Conservation (phyloP, 2,797 vertebrate genomes). For the Melanotaenia boesemani region DNA sequence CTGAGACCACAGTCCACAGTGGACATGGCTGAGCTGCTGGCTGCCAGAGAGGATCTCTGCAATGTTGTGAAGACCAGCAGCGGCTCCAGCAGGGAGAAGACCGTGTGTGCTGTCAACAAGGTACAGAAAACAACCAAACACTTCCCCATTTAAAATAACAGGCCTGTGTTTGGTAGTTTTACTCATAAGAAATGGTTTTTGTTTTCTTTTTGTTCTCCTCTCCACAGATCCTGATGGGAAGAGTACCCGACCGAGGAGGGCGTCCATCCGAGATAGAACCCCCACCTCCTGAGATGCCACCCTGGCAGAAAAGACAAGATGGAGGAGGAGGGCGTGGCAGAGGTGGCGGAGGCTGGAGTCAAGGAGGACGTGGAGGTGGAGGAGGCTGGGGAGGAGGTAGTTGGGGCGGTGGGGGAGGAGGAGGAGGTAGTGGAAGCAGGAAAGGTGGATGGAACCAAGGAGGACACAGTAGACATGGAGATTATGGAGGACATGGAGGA, state of each 20-base stretch:
- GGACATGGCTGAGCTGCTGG: constrained; percentile 88
- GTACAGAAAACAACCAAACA: constrained; percentile 61
- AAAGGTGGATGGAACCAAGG: constrained; percentile 80
- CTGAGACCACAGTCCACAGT: constrained; percentile 85
- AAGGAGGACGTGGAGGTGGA: constrained; percentile 51
- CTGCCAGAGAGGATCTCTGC: constrained; percentile 94
- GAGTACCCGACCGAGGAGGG: constrained; percentile 95
- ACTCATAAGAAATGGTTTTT: background rate
- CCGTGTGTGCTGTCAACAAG: constrained; percentile 93
- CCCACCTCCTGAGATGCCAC: constrained; percentile 94
- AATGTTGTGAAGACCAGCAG: constrained; percentile 95
- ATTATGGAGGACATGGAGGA: constrained; percentile 70
- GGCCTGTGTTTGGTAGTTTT: fast-evolving
- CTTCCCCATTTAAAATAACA: fast-evolving
- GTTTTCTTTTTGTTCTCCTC: background rate
- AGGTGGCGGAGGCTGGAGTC: constrained; percentile 71
- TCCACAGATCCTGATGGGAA: constrained; percentile 93
- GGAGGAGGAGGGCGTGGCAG: constrained; percentile 86
- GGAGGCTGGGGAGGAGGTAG: constrained; percentile 18
- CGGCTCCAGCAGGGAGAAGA: constrained; percentile 88
- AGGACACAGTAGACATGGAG: constrained; percentile 66
- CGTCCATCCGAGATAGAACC: constrained; percentile 92
- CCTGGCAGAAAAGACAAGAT: constrained; percentile 94
- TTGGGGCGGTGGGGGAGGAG: constrained; percentile 41
- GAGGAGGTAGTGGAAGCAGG: constrained; percentile 59